Percentiles rank a stretch among this genome's conserved stretches.
Conservation (phyloP, 1,140 invertebrate genomes). For the Penaeus indicus region DNA sequence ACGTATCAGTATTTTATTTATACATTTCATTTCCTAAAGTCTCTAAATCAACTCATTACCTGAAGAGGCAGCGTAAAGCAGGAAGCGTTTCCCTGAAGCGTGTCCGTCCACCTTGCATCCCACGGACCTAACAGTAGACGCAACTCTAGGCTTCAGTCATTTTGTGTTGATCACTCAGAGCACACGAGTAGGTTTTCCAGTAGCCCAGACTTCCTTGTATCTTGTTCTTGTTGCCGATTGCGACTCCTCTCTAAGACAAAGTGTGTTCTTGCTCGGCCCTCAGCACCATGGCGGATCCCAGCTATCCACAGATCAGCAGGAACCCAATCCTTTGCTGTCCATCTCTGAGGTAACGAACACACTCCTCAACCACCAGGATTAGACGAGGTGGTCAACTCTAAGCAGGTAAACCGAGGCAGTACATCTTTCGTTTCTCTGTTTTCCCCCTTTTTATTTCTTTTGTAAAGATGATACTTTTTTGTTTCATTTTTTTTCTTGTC, state of each 20-base stretch:
- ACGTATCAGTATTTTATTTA: no score
- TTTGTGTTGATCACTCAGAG: slow-evolving; percentile 27
- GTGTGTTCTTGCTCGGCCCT: slow-evolving; percentile 58
- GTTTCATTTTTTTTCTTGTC: neutral
- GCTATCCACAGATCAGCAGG: slow-evolving; percentile 75
- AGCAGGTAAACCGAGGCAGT: slow-evolving; percentile 38
- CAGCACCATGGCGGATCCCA: slow-evolving; percentile 64
- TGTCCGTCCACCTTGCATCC: no score
- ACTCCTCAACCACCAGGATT: slow-evolving; percentile 74
- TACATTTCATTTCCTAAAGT: no score
- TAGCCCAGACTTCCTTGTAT: slow-evolving; percentile 47
- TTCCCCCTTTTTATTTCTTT: neutral
- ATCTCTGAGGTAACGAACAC: slow-evolving; percentile 88
- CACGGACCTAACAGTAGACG: neutral
- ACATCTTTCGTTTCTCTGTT: neutral
- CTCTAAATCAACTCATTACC: no score
- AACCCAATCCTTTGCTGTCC: slow-evolving; percentile 84
- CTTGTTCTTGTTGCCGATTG: slow-evolving; percentile 39
- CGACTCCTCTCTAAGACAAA: slow-evolving; percentile 68
- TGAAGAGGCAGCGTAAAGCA: no score
- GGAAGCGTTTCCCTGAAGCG: no score
- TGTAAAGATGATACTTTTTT: neutral
- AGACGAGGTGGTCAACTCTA: slow-evolving; percentile 46
- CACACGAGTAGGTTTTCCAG: slow-evolving; percentile 55
- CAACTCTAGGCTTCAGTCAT: neutral